Conservation (phyloP, 2,888 invertebrate genomes). For the Tenthredo mesomela region DNA sequence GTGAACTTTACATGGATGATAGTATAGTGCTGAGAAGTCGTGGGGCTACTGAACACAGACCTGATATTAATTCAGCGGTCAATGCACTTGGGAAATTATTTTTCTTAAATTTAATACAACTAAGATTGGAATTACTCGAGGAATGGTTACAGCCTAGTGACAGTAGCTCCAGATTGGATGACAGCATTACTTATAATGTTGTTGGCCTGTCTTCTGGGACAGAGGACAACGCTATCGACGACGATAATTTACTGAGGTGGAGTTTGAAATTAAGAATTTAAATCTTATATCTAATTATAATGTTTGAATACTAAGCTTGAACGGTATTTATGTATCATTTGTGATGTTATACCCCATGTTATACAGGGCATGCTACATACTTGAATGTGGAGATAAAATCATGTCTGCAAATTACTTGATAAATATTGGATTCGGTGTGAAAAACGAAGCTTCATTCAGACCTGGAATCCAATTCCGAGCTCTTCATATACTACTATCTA, state of each 20-base stretch:
- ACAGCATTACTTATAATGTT: slow-evolving; percentile 67
- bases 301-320: not conserved
- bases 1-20: slow-evolving; percentile 78
- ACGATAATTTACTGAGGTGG: slow-evolving; percentile 69
- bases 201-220: slow-evolving; percentile 36
- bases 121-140: slow-evolving; percentile 75
- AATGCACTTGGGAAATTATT: slow-evolving; percentile 76
- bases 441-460: slow-evolving; percentile 63
- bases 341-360: too few species aligned
- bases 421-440: slow-evolving; percentile 68
- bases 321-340: slow-evolving; percentile 43
- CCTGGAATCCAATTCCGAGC: slow-evolving; percentile 72
- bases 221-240: slow-evolving; percentile 59
- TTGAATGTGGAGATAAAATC: slow-evolving; percentile 69
- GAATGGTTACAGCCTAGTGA: slow-evolving; percentile 73
- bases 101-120: slow-evolving; percentile 73
- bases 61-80: slow-evolving; percentile 79
- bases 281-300: not conserved
- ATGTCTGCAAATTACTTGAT: slow-evolving; percentile 70
- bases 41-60: slow-evolving; percentile 69
- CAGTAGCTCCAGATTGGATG: slow-evolving; percentile 61
- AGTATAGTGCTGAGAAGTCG: slow-evolving; percentile 76
- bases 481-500: slow-evolving; percentile 71
- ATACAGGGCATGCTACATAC: slow-evolving; percentile 74
- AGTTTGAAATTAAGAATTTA: not conserved